A percentile compares a stretch with the other conserved stretches of the same genome.
Evolutionary conservation across 2,888 invertebrate genomes (phyloP).

Genomic region (Caenorhabditis auriculariae): DNA sequence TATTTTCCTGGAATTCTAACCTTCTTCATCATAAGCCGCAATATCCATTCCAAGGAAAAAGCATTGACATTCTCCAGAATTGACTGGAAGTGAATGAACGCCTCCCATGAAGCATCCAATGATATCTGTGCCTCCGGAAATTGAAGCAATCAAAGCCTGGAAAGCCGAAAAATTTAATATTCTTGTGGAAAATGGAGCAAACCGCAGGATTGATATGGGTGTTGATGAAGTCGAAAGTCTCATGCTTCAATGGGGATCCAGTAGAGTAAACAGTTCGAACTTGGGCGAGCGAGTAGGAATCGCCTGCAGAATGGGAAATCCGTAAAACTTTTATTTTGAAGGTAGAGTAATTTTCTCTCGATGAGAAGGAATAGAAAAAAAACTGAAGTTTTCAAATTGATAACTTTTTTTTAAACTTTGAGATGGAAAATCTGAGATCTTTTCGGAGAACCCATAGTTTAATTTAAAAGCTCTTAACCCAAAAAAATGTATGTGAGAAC

Average conservation of each 20-base stretch:
- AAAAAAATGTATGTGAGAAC: too few relatives aligned
- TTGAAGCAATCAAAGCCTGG: constrained; percentile 52
- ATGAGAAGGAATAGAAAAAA: too few relatives aligned
- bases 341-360: too few relatives aligned
- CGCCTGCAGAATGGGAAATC: too few relatives aligned
- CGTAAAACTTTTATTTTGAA: too few relatives aligned
- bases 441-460: too few relatives aligned
- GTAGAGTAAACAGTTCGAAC: constrained; percentile 67
- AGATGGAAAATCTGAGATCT: too few relatives aligned
- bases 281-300: constrained; percentile 66
- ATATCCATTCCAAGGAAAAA: constrained; percentile 69
- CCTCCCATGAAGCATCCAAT: constrained; percentile 70
- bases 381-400: too few relatives aligned
- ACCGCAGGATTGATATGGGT: constrained; percentile 65
- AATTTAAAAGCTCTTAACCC: too few relatives aligned
- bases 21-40: constrained; percentile 66
- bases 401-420: too few relatives aligned
- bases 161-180: constrained; percentile 2
- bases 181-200: not conserved
- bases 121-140: constrained; percentile 70
- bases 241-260: constrained; percentile 67
- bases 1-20: constrained; percentile 55
- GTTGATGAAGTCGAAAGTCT: constrained; percentile 69
- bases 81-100: constrained; percentile 68
- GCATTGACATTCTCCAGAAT: constrained; percentile 70